These are phyloP conservation scores for Antrozous pallidus DNA, from an alignment of 2,797 vertebrate genomes.

Conservation along the genomic window DNA sequence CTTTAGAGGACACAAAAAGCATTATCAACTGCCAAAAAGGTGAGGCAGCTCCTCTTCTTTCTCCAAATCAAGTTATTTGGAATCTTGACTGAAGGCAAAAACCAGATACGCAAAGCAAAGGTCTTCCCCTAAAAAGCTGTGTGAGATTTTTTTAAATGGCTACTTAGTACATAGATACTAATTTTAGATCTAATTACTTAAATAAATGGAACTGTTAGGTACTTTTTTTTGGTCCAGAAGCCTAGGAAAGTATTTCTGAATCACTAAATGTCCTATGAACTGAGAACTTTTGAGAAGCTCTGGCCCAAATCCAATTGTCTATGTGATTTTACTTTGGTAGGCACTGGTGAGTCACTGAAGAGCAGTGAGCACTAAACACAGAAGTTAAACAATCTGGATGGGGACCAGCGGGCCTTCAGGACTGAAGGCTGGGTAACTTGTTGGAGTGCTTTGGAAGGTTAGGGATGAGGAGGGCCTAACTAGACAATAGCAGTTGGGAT, in stretches of 20 bases:
- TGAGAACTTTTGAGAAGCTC: not conserved
- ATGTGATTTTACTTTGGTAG: not conserved
- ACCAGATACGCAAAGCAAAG: too few relatives aligned
- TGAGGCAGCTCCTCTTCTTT: not conserved
- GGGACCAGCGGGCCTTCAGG: not conserved
- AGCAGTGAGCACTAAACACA: not conserved
- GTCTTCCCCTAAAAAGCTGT: too few relatives aligned
- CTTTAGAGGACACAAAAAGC: not conserved
- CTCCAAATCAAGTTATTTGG: not conserved
- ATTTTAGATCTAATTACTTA: slow-evolving; percentile 31
- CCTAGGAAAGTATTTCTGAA: not conserved
- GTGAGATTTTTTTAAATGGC: not conserved
- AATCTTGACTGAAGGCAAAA: too few relatives aligned
- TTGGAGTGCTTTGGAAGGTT: not conserved
- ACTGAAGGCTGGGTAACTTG: not conserved
- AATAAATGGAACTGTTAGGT: not conserved
- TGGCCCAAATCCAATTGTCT: not conserved
- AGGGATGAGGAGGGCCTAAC: not conserved
- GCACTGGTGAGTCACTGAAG: not conserved
- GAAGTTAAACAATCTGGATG: not conserved
- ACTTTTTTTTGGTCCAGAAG: slow-evolving; percentile 2
- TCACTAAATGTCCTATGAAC: not conserved
- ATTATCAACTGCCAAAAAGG: not conserved
- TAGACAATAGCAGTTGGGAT: not conserved
- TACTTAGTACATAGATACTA: not conserved